Base-by-base conservation (phyloP, 1,140 invertebrate species). In the Mamestra configurata region DNA sequence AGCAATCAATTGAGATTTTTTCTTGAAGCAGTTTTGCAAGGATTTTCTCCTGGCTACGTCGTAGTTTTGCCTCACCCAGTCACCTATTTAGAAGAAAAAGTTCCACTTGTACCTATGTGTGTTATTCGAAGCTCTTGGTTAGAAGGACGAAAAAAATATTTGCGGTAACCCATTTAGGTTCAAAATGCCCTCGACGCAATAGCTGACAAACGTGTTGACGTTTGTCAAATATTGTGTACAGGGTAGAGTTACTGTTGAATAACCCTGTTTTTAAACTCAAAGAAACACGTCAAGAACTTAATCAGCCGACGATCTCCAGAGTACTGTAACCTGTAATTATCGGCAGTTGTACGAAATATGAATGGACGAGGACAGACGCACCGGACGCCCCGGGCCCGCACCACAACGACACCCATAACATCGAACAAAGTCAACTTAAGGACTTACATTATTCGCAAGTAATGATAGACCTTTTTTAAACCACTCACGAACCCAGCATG, bases 271-370 rank as follows among this genome's bases (percentile, higher is more conserved):
- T n/a, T n/a, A 49, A 49, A 49, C 13, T 1, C 13, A 68, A 77
- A 68, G 37, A 68, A 82, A 82, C 80, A 89, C 84, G 88, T 90
- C 86, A 91, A 93, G 88, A 89, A 91, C 88, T 91, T 93, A 93
- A 94, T 94, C 90, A 89, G 84, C 31, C 43, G 72, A 85, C 59
- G 46, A 84, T 86, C 82, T 77, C 57, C 24, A 57, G 83, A 85
- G 79, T 43, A 59, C 72, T 77, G 79, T 71, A 84, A 81, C 76
- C 84, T 88, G 86, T 90, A 93, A 93, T 94, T 94, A 93, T 82
- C 79, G 86, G 79, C 86, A 91, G 90, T 91, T 89, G 88, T 86
- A 88, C 57, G 89, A 89, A 91, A 90, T 92, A 89, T 90, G 91
- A 92, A 91, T 90, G 90, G 85, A 82, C n/a, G 55, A 68, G 79